Percentiles rank a stretch among this genome's conserved stretches.
phyloP scores from a whole-genome alignment of 2,113 vertebrate species.

The Speoplatyrhinus poulsoni region DNA sequence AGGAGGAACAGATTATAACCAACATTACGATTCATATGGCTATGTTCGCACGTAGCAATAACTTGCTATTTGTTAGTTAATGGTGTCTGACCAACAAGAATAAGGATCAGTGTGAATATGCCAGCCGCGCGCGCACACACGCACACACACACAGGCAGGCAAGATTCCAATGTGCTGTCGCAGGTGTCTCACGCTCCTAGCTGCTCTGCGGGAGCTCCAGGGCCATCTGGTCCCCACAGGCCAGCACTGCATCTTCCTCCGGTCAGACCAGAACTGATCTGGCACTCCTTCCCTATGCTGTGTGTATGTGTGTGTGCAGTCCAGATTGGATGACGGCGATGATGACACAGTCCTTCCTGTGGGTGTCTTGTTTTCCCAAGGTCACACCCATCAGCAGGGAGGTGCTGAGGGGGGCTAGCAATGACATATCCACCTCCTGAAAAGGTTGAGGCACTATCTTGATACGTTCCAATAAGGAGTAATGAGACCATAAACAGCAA shows the following conservation, averaged over 20 bases:
- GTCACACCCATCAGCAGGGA: conserved; percentile 53
- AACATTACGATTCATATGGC: neutral
- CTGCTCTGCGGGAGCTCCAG: conserved; percentile 50
- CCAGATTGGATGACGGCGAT: conserved; percentile 67
- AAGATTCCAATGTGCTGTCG: neutral
- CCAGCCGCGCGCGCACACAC: neutral
- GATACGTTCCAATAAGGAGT: neutral
- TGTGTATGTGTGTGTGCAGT: conserved; percentile 46
- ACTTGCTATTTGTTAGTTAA: neutral
- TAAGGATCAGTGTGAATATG: neutral
- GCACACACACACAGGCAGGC: neutral
- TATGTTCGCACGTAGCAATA: neutral
- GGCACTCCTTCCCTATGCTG: conserved; percentile 53
- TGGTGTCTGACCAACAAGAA: neutral
- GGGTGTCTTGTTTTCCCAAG: conserved; percentile 70
- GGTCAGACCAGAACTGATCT: conserved; percentile 56
- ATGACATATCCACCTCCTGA: conserved; percentile 35
- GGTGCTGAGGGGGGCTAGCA: conserved; percentile 48
- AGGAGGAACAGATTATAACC: too few species aligned
- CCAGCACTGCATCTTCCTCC: conserved; percentile 49
- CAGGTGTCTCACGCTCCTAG: conserved; percentile 42
- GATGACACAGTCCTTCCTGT: conserved; percentile 64
- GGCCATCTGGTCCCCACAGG: conserved; percentile 68
- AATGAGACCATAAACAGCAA: too few species aligned
- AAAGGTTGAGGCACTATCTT: conserved; percentile 7